Conservation (phyloP, 2,888 invertebrate genomes). For the Chesias legatella region DNA sequence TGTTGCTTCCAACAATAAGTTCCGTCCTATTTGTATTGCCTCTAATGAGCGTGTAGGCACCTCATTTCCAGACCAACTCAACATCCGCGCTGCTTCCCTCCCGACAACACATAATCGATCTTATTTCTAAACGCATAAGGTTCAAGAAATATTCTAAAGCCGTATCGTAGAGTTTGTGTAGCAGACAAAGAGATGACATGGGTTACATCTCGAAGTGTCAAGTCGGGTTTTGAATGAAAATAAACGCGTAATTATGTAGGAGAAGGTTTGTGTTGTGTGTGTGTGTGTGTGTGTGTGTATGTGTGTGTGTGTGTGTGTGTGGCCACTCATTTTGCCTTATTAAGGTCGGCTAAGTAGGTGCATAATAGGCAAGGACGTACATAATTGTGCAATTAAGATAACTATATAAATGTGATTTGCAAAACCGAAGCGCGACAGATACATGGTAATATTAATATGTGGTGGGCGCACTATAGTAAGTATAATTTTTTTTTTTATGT, state of each 20-base stretch:
- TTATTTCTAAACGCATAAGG: slow-evolving; percentile 27
- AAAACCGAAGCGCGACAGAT: too few relatives aligned
- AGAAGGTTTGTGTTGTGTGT: slow-evolving; percentile 67
- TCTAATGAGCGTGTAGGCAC: slow-evolving; percentile 76
- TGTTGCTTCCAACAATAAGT: slow-evolving; percentile 66
- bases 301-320: slow-evolving; percentile 54
- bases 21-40: slow-evolving; percentile 60
- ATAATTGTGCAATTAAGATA: too few relatives aligned
- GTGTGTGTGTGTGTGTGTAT: too few relatives aligned
- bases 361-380: slow-evolving; percentile 26
- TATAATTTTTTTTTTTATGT: too few relatives aligned
- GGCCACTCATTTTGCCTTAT: slow-evolving; percentile 48
- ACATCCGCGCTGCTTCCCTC: slow-evolving; percentile 12
- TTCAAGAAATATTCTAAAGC: slow-evolving; percentile 1
- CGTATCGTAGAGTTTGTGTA: slow-evolving; percentile 33
- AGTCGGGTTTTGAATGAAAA: slow-evolving; percentile 68
- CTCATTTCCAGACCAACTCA: slow-evolving; percentile 44
- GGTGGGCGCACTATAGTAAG: too few relatives aligned
- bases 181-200: slow-evolving; percentile 63
- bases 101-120: slow-evolving; percentile 30
- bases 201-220: slow-evolving; percentile 69
- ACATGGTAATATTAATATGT: too few relatives aligned
- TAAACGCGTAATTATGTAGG: slow-evolving; percentile 68
- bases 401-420: too few relatives aligned
- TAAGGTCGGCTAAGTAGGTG: slow-evolving; percentile 40